Evolutionary conservation across 2,113 vertebrate genomes (phyloP).

Genomic region (Hydropotes inermis): DNA sequence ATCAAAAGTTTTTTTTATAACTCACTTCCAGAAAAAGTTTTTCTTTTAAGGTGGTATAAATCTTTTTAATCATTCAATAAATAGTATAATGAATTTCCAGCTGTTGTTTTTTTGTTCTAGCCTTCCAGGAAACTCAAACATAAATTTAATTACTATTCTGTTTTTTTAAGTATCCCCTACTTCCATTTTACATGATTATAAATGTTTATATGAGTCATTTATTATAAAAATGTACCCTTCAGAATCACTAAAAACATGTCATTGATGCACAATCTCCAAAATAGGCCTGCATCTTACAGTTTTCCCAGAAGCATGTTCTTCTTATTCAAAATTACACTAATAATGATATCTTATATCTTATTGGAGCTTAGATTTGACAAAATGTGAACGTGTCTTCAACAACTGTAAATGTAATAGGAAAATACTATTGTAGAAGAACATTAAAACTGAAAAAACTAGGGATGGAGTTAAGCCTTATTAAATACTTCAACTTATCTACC

Average conservation of each 20-base stretch:
- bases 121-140: constrained; percentile 5
- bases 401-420: constrained; percentile 26
- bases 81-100: neutral
- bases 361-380: neutral
- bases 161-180: neutral
- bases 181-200: neutral
- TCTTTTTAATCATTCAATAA: neutral
- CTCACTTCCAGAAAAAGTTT: neutral
- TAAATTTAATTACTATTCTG: constrained; percentile 12
- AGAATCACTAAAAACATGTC: constrained; percentile 12
- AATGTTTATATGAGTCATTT: neutral
- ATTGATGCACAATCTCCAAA: neutral
- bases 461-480: neutral
- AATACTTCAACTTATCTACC: neutral
- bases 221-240: neutral
- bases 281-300: neutral
- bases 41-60: neutral
- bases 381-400: constrained; percentile 6
- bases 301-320: neutral
- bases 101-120: neutral
- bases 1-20: neutral
- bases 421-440: neutral
- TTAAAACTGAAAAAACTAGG: neutral
- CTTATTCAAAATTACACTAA: neutral
- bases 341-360: constrained; percentile 16